Evolutionary conservation across 2,888 invertebrate species (phyloP).

Genomic region (Eilema depressum): DNA sequence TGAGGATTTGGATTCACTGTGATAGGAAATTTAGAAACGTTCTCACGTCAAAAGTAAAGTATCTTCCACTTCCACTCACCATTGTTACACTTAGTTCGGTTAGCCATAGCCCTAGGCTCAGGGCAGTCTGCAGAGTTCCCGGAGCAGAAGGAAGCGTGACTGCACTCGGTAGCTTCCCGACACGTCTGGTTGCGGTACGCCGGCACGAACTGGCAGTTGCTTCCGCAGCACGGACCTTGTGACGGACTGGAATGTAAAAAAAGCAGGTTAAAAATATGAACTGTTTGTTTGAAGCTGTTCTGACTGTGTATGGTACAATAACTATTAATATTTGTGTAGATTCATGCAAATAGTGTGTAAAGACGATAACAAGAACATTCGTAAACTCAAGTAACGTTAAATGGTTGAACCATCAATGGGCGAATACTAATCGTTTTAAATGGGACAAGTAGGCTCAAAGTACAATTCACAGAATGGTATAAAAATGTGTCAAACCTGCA

Average conservation of each 20-base stretch:
- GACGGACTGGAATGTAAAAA: constrained; percentile 94
- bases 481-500: constrained; percentile 89
- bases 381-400: too few species aligned
- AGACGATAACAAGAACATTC: too few species aligned
- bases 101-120: constrained; percentile 91
- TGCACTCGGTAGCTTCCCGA: constrained; percentile 95
- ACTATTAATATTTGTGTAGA: background rate
- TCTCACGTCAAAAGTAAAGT: too few species aligned
- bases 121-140: constrained; percentile 96
- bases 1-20: too few species aligned
- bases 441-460: background rate
- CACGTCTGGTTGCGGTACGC: constrained; percentile 90
- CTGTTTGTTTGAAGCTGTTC: too few species aligned
- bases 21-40: too few species aligned
- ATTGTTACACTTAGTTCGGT: constrained; percentile 98
- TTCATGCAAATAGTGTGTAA: background rate
- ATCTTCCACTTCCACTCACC: constrained; percentile 82
- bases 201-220: constrained; percentile 91
- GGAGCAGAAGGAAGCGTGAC: constrained; percentile 94
- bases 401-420: too few species aligned
- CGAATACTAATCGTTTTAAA: background rate
- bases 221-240: constrained; percentile 97
- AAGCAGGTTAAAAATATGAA: background rate
- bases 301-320: too few species aligned
- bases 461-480: background rate